Conservation (phyloP, 35 echinoderm and acorn worm species). For the Lytechinus pictus region DNA sequence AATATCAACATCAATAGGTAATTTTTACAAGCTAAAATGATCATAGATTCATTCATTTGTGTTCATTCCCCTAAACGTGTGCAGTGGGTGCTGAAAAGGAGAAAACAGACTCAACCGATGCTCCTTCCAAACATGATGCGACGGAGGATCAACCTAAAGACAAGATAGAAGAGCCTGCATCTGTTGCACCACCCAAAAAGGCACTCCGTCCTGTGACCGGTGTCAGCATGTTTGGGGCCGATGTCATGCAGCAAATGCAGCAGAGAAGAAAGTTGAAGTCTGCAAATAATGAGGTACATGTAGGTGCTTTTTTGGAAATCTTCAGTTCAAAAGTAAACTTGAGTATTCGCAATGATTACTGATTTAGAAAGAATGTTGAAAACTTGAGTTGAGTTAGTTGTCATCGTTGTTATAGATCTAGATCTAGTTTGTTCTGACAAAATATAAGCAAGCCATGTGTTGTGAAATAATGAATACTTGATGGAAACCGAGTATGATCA, state of each 20-base stretch:
- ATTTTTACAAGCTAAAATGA: too few species aligned
- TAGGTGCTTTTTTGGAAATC: neutral
- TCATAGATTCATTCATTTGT: neutral
- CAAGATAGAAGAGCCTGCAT: neutral
- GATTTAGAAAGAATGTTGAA: too few species aligned
- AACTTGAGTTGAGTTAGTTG: too few species aligned
- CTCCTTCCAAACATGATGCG: neutral
- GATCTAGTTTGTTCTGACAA: too few species aligned
- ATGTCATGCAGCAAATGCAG: conserved; percentile 17
- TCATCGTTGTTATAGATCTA: too few species aligned
- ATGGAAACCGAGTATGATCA: too few species aligned
- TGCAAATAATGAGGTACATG: neutral
- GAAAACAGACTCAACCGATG: neutral
- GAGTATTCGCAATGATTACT: too few species aligned
- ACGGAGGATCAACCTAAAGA: neutral
- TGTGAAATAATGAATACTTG: too few species aligned
- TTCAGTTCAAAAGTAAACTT: too few species aligned
- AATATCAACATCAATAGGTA: too few species aligned
- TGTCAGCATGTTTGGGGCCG: neutral
- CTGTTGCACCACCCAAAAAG: neutral
- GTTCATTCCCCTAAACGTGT: neutral
- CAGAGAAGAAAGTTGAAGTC: neutral
- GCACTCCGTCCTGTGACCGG: neutral
- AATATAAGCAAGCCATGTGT: too few species aligned
- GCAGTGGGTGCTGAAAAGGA: neutral